Conservation (phyloP, 2,888 invertebrate genomes). For the Lobophora halterata region DNA sequence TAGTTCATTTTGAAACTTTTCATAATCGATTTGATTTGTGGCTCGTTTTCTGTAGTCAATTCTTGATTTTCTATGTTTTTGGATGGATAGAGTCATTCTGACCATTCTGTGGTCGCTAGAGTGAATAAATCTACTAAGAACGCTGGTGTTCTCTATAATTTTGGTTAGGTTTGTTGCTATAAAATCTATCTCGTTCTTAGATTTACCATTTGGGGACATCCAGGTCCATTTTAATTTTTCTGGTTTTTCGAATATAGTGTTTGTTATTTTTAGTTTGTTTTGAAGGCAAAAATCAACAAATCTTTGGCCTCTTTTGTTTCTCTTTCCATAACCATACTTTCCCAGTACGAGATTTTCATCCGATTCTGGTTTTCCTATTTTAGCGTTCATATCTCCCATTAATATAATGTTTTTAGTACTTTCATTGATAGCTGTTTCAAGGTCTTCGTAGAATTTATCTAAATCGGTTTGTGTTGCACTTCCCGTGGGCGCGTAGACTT, state of each 20-base stretch:
- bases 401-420: conserved; percentile 15
- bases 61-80: no score
- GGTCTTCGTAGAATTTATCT: conserved; percentile 19
- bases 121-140: no score
- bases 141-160: conserved; percentile 4
- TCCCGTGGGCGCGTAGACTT: conserved; percentile 2
- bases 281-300: conserved; percentile 3
- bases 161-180: conserved; percentile 1
- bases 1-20: conserved; percentile 5
- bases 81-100: conserved; percentile 2
- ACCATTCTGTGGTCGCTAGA: conserved; percentile 10
- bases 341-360: conserved; percentile 14
- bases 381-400: conserved; percentile 30
- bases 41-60: no score
- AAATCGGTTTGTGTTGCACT: not conserved
- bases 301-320: conserved; percentile 18
- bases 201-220: conserved; percentile 4
- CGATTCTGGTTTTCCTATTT: conserved; percentile 18
- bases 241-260: no score
- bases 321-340: conserved; percentile 21
- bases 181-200: conserved; percentile 12
- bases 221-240: conserved; percentile 17
- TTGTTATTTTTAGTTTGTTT: no score
- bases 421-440: conserved; percentile 17
- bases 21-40: no score